Percentiles rank a stretch among this genome's conserved stretches.
These are phyloP conservation scores for Panthera leo DNA, from an alignment of 2,113 vertebrate species.

Conservation along the genomic window DNA sequence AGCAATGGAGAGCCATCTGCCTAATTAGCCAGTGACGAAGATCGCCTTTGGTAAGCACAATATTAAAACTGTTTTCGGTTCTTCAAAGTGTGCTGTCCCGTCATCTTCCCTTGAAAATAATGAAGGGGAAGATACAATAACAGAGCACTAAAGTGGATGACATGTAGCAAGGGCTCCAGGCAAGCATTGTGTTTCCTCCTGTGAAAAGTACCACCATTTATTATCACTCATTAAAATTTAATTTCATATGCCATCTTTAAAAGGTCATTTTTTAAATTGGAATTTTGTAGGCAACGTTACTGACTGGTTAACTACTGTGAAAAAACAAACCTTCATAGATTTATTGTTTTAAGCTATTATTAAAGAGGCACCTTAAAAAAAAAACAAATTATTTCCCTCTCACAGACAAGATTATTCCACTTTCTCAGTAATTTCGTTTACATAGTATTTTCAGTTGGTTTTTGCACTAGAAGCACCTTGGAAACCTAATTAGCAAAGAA, in stretches of 20 bases:
- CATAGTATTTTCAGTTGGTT: constrained; percentile 53
- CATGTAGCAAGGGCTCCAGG: constrained; percentile 56
- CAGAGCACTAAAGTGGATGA: background rate
- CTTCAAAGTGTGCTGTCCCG: background rate
- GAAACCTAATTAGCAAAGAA: constrained; percentile 62
- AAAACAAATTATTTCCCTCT: constrained; percentile 17
- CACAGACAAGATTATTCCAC: background rate
- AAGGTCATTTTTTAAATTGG: constrained; percentile 78
- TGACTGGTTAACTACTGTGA: constrained; percentile 68
- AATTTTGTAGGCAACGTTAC: constrained; percentile 63
- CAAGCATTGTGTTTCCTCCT: constrained; percentile 61
- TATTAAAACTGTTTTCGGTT: constrained; percentile 12
- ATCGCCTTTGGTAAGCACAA: background rate
- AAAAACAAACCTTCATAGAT: constrained; percentile 66
- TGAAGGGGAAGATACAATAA: background rate
- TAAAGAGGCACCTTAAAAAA: constrained; percentile 49
- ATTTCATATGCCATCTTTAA: constrained; percentile 79
- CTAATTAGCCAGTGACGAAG: background rate
- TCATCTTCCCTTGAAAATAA: constrained; percentile 32
- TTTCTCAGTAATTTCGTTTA: constrained; percentile 54
- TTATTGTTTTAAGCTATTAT: constrained; percentile 66
- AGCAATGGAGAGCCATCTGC: background rate
- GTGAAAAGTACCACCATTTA: constrained; percentile 72
- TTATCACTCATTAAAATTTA: constrained; percentile 82
- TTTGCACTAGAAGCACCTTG: constrained; percentile 22